Evolutionary conservation across 2,888 invertebrate genomes (phyloP), one percentile per base, ranked within the genome.

Genomic region (Antheraea yamamai): DNA sequence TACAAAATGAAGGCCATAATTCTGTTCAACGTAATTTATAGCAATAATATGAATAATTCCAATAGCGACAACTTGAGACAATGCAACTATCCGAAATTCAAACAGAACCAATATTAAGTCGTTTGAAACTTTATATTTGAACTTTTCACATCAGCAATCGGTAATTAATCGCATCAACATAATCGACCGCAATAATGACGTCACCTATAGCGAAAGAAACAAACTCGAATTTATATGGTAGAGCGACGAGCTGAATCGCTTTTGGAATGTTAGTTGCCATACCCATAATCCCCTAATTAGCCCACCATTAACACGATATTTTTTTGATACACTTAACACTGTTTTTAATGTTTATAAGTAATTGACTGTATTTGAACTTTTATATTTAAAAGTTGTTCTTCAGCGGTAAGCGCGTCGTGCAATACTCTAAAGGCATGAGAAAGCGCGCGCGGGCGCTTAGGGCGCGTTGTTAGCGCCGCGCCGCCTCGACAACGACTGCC

Each of bases 401-500:
- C 82, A 81, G 80, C 81, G 82, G 79, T 80, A 81, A 82, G 86
- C 86, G 86, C 88, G 86, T 77, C 79, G 79, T 79, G 82, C 64
- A 61, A 68, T 2, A 75, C 80, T 79, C 82, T 77, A 79, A 78
- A 78, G 77, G 78, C 61, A 61, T 75, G 82, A 77, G 75, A 77
- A 82, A 87, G 89, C 90, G 91, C 90, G 92, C 91, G 91, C 92
- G 91, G 88, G 93, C 90, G 91, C 90, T 90, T 82, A 84, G 84
- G 87, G 91, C 91, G 91, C 92, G 89, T 80, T 92, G 90, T 87
- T 87, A 82, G 91, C 94, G 92, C 92, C 92, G 88, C 94, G 94
- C 93, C 94, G 93, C 92, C 93, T 91, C 87, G 88, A 85, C 89
- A 89, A 88, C 93, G 92, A 94, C 95, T 95, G 95, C 90, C 93